Percentiles rank a stretch among this genome's conserved stretches.
These are phyloP conservation scores for Sialis fuliginosa DNA, from an alignment of 2,888 invertebrate genomes.

Conservation along the genomic window DNA sequence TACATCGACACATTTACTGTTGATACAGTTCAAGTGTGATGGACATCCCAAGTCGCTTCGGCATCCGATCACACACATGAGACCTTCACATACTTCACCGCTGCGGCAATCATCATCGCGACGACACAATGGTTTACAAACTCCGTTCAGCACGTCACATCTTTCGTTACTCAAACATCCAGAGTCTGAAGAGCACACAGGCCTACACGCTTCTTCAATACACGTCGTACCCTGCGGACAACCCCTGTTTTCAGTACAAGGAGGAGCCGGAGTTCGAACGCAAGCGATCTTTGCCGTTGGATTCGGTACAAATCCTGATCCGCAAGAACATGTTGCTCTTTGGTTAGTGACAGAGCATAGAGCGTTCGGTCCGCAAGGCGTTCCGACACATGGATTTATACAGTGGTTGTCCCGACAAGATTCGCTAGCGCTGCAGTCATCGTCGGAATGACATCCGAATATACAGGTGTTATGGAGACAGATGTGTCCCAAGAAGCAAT, in stretches of 20 bases:
- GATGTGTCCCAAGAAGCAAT: slow-evolving; percentile 82
- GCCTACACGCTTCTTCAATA: slow-evolving; percentile 53
- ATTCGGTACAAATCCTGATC: slow-evolving; percentile 63
- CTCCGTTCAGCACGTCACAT: slow-evolving; percentile 45
- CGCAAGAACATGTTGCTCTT: slow-evolving; percentile 65
- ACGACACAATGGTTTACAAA: slow-evolving; percentile 70
- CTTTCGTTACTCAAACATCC: slow-evolving; percentile 72
- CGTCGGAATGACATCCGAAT: slow-evolving; percentile 70
- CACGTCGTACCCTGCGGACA: slow-evolving; percentile 56
- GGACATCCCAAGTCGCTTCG: slow-evolving; percentile 64
- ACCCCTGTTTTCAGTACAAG: slow-evolving; percentile 61
- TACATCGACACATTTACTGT: slow-evolving; percentile 58
- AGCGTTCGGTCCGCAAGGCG: slow-evolving; percentile 75
- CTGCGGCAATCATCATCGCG: slow-evolving; percentile 73
- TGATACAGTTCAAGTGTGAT: slow-evolving; percentile 49
- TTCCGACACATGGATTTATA: slow-evolving; percentile 54
- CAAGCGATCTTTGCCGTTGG: slow-evolving; percentile 80
- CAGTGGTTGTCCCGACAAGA: slow-evolving; percentile 69
- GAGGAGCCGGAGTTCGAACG: slow-evolving; percentile 55
- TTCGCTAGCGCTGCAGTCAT: slow-evolving; percentile 73
- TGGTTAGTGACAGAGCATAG: slow-evolving; percentile 64
- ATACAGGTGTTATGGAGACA: slow-evolving; percentile 73
- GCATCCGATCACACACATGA: slow-evolving; percentile 66
- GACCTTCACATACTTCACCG: slow-evolving; percentile 71
- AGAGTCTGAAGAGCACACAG: slow-evolving; percentile 55